Base-by-base conservation (phyloP, 2,888 invertebrate species). In the Cotesia congregata region DNA sequence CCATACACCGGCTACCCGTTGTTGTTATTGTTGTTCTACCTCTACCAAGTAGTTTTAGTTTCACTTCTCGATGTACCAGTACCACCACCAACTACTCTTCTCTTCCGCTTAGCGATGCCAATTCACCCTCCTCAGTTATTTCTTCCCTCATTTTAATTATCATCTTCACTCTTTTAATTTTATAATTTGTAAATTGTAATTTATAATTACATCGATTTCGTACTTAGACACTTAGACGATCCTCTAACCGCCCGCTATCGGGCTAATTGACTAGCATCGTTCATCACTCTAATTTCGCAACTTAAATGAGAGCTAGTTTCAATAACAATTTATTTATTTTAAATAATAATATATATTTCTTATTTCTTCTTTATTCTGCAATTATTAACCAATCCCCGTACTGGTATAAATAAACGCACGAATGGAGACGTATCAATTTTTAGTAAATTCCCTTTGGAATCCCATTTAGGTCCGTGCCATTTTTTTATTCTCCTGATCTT, bases 251-350 rank as follows among this genome's bases (percentile, higher is more conserved):
- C 74, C 70, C 67, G 69, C 74, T 72, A 79, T 81, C 83, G 83
- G 84, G 85, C 85, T 88, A 87, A 88, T 88, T 89, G 89, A 89
- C 89, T 89, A 89, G 89, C 87, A 88, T 89, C 89, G 87, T 89
- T 87, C 87, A 88, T 88, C 88, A 88, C 86, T 86, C 85, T 84
- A 83, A 81, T 84, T 83, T 83, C 75, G 80, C 81, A 76, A 71
- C 75, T 82, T 30, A 30, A 7, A 62, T 62, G 15, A 15, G 20
- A 15, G 60, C 78, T 6, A 76, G 61, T 61, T 75, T 72, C 39
- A 73, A 38, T 68, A 70, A 41, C 69, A 38, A 39, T 62, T 62
- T 73, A 71, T 67, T 61, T 72, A 67, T 39, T 64, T 72, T 15
- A 40, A 71, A 59, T 67, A 62, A 74, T 65, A 15, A 64, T 61